These are phyloP conservation scores for Chionoecetes opilio DNA, from an alignment of 1,140 invertebrate genomes.

Conservation along the genomic window DNA sequence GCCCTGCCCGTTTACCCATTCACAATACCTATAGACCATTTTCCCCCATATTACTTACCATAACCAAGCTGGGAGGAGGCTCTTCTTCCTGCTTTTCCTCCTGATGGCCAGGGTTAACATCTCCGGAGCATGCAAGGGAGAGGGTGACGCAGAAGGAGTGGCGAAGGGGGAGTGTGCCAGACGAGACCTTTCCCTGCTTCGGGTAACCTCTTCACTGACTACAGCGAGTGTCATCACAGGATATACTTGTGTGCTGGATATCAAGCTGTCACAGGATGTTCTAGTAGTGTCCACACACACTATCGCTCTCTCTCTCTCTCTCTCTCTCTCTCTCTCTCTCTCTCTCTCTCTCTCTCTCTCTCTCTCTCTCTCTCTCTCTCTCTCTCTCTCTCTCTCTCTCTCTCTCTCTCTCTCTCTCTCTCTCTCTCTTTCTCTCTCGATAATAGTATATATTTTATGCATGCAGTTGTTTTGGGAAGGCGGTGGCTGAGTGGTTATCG, in stretches of 20 bases:
- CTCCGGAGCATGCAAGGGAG: neutral
- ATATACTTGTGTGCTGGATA: neutral
- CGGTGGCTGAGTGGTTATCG: too few species aligned
- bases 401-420: too few species aligned
- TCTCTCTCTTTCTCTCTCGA: too few species aligned
- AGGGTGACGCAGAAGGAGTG: neutral
- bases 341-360: slow-evolving; percentile 16
- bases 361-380: neutral
- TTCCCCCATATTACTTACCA: neutral
- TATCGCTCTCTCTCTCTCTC: slow-evolving; percentile 25
- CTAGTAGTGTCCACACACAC: neutral
- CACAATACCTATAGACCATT: too few species aligned
- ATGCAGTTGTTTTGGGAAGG: too few species aligned
- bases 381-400: too few species aligned
- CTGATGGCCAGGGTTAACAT: neutral
- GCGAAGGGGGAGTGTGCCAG: neutral
- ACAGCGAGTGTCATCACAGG: too few species aligned
- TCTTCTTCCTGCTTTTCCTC: neutral
- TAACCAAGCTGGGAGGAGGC: neutral
- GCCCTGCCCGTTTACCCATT: too few species aligned
- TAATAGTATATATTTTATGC: too few species aligned
- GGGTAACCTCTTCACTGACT: neutral
- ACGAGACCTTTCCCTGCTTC: neutral
- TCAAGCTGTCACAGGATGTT: too few species aligned
- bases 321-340: slow-evolving; percentile 53